These are phyloP conservation scores for Phylloscopus collybita DNA, from an alignment of 2,797 vertebrate species.

Conservation along the genomic window DNA sequence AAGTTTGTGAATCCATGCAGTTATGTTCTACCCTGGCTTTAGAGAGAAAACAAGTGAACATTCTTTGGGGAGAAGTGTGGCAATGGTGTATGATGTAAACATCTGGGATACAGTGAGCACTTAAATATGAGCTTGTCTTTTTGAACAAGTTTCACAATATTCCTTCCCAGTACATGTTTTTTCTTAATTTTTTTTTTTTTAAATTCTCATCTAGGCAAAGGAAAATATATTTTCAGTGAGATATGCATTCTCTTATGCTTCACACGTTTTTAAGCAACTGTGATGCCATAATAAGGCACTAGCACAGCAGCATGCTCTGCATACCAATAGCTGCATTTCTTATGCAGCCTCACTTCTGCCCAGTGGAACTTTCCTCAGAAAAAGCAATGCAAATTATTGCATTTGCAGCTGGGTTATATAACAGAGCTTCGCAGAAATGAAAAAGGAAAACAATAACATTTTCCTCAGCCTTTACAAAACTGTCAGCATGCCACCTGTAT, in stretches of 20 bases:
- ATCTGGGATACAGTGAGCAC: neutral
- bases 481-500: neutral
- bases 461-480: neutral
- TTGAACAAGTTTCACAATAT: neutral
- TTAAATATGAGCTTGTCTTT: neutral
- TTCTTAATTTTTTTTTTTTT: neutral
- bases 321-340: constrained; percentile 18
- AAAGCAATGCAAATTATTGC: constrained; percentile 17
- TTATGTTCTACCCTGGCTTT: neutral
- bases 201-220: neutral
- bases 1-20: neutral
- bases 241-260: constrained; percentile 27
- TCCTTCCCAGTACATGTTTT: neutral
- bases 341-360: constrained; percentile 8
- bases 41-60: neutral
- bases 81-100: neutral
- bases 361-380: neutral
- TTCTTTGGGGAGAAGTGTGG: neutral
- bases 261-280: constrained; percentile 22
- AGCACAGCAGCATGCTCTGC: neutral
- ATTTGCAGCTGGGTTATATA: neutral
- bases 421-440: neutral
- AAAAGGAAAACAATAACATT: neutral
- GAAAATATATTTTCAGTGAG: neutral
- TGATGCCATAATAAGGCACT: constrained; percentile 6